Evolutionary conservation across 2,797 vertebrate species (phyloP), one percentile per base, ranked within the genome.

Genomic region (Poeciliopsis turneri): DNA sequence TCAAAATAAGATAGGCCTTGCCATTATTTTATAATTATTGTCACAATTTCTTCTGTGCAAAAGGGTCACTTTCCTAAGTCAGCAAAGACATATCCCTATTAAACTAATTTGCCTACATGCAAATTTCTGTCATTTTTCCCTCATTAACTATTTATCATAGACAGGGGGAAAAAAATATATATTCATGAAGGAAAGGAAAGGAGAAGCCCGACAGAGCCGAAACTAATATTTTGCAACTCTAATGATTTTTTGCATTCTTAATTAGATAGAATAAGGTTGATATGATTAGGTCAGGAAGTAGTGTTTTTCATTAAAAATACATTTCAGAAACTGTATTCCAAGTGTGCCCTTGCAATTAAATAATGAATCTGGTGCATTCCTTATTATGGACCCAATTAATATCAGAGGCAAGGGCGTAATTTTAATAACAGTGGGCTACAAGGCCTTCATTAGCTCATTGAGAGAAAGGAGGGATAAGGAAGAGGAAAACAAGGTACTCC

Each of bases 291-390:
- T 98, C 97, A 98, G 97, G 97, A 98, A 98, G 95, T 98, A 98
- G 97, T 98, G 97, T 98, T 99, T 98, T 98, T 98, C 97, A 99
- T 99, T 98, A 99, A 98, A 97, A 98, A 98, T 97, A 96, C 96
- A 97, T 97, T 98, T 97, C 96, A 97, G 97, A 97, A 97, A 96
- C 97, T 97, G 96, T 97, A 97, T 97, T 98, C 97, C 96, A 98
- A 98, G 97, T 97, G 96, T 98, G 96, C 97, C 96, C 96, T 97
- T 96, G 97, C 97, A 99, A 98, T 98, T 97, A 99, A 98, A 98
- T 98, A 99, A 98, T 97, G 97, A 97, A 97, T 96, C 94, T 90
- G 94, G 96, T 92, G 96, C 96, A 96, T 97, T 97, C 96, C 97
- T 97, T 98, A 97, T 98, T 97, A 98, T 95, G 95, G 94, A 98